Conservation (phyloP, 2,797 vertebrate species). For the Crenichthys baileyi region DNA sequence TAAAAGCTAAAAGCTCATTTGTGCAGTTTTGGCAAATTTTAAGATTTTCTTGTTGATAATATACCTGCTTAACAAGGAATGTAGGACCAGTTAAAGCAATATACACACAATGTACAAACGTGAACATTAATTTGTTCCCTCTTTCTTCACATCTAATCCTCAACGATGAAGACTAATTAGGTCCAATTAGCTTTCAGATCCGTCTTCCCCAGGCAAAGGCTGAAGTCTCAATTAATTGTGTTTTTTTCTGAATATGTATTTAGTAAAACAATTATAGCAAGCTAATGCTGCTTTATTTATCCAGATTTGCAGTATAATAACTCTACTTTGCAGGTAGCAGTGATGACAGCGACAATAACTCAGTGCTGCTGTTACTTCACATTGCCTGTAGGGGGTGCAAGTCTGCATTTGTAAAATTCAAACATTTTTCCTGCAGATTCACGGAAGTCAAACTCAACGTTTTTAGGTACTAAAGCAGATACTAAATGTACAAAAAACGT, state of each 20-base stretch:
- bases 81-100: background rate
- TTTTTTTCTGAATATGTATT: background rate
- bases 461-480: background rate
- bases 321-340: conserved; percentile 13
- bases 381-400: conserved; percentile 42
- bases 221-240: background rate
- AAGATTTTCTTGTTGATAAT: background rate
- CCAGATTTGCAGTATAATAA: background rate
- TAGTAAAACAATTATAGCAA: background rate
- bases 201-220: background rate
- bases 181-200: background rate
- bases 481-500: background rate
- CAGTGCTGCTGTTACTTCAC: conserved; percentile 8
- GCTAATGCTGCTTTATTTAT: no score
- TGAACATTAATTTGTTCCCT: no score
- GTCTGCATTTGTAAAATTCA: background rate
- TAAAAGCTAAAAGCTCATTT: background rate
- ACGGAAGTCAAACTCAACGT: background rate
- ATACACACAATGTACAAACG: background rate
- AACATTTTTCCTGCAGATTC: background rate
- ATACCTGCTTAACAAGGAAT: background rate
- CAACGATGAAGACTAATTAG: background rate
- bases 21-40: background rate
- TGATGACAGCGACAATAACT: background rate
- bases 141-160: background rate